phyloP scores from a whole-genome alignment of 2,113 vertebrate species.

The Pica pica region DNA sequence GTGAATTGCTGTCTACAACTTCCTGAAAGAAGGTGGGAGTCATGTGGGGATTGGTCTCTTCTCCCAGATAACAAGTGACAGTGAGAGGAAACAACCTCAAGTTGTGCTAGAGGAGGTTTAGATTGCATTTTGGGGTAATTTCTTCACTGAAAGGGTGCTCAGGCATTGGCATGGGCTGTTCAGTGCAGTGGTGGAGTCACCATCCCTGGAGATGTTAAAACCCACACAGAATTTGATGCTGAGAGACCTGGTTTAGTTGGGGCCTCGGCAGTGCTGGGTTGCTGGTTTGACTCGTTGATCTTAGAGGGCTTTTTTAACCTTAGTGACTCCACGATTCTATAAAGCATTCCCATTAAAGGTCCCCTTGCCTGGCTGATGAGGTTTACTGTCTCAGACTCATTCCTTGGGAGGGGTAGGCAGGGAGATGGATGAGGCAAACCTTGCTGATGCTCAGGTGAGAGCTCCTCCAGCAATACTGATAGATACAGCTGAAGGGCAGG shows the following conservation, averaged over 20 bases:
- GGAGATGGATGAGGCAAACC: not conserved
- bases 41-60: not conserved
- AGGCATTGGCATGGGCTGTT: not conserved
- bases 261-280: not conserved
- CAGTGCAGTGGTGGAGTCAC: not conserved
- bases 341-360: not conserved
- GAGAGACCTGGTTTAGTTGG: not conserved
- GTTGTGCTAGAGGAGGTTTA: not conserved
- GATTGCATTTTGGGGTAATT: not conserved
- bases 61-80: not conserved
- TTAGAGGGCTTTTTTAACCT: not conserved
- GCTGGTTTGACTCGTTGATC: not conserved
- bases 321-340: not conserved
- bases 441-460: not conserved
- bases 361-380: not conserved
- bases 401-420: not conserved
- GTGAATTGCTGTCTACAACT: not conserved
- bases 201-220: not conserved
- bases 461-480: not conserved
- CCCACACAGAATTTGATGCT: fast-evolving
- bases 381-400: not conserved
- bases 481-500: not conserved
- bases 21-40: not conserved
- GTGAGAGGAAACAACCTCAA: not conserved
- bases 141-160: not conserved